Conservation (phyloP, 2,888 invertebrate genomes). For the Metallyticus violacea region DNA sequence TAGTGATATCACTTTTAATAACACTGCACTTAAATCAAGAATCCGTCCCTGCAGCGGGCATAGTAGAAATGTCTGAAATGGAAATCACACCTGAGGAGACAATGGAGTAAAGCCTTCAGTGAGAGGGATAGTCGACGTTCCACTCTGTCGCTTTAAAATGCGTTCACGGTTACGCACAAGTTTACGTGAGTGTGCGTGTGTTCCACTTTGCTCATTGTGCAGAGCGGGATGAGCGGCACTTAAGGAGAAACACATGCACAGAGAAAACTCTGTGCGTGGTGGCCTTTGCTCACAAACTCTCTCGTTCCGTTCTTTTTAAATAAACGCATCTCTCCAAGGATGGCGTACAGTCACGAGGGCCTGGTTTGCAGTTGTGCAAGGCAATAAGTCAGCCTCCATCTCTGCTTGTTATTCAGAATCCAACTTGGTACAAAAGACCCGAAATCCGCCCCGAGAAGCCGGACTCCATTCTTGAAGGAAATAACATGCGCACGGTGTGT, state of each 20-base stretch:
- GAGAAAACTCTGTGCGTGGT: background rate
- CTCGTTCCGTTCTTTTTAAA: background rate
- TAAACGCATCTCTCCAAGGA: background rate
- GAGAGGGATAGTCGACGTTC: too few relatives aligned
- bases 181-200: background rate
- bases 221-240: too few relatives aligned
- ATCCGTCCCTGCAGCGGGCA: too few relatives aligned
- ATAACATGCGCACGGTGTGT: background rate
- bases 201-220: background rate
- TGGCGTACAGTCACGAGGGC: background rate
- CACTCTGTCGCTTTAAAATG: too few relatives aligned
- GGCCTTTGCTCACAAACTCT: too few relatives aligned
- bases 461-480: background rate
- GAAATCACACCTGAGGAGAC: too few relatives aligned
- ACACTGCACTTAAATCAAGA: too few relatives aligned
- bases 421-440: slow-evolving; percentile 28
- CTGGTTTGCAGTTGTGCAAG: background rate
- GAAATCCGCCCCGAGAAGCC: background rate
- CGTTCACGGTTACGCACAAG: too few relatives aligned
- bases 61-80: too few relatives aligned
- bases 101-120: too few relatives aligned
- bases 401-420: slow-evolving; percentile 28
- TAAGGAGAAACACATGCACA: background rate
- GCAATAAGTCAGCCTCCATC: background rate
- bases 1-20: too few relatives aligned